Base-by-base conservation (phyloP, 2,113 vertebrate genomes). In the Zapus hudsonius region DNA sequence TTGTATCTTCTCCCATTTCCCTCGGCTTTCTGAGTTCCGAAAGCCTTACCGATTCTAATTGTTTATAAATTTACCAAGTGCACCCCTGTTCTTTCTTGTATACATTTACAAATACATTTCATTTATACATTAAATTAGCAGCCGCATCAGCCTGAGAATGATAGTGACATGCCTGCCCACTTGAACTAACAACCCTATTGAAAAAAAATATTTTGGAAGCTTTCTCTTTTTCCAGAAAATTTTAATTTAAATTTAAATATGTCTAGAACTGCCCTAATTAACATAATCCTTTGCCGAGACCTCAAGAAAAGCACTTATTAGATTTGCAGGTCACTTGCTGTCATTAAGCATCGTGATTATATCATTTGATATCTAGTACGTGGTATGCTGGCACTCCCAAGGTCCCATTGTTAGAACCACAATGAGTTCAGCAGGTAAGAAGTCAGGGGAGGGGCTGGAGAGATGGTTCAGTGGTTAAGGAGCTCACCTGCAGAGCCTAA, bases 241-340 rank as follows among this genome's bases (percentile, higher is more conserved):
- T 74, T 88, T 94, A 83, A 70, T 87, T 84, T 82, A 90, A 87
- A 78, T 78, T 44, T 83, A 33, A 69, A 67, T 29, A 82, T 29
- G 91, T 81, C 8, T 42, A 93, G 67, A 87, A 79, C 42, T n/a
- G 5, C 20, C 81, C n/a, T 63, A 74, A 27, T 33, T 67, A 89
- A 73, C 81, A 80, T 36, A 42, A 59, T 38, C 11, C 10, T 81
- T 91, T 87, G 25, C 55, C 9, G 36, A 93, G 80, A 76, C 25
- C 44, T 57, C 36, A 87, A 0, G 67, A 69, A 89, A 42, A 61
- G 47, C 15, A 29, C 22, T 31, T 79, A 91, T 29, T 84, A 85
- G n/a, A 80, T 80, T 12, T 80, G 8, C n/a, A 36, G 6, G 81
- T 36, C 31, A n/a, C n/a, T 67, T 44, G 3, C 80, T 20, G 36